These are phyloP conservation scores for Calliphora vomitoria DNA, from an alignment of 2,888 invertebrate species.

Conservation along the genomic window DNA sequence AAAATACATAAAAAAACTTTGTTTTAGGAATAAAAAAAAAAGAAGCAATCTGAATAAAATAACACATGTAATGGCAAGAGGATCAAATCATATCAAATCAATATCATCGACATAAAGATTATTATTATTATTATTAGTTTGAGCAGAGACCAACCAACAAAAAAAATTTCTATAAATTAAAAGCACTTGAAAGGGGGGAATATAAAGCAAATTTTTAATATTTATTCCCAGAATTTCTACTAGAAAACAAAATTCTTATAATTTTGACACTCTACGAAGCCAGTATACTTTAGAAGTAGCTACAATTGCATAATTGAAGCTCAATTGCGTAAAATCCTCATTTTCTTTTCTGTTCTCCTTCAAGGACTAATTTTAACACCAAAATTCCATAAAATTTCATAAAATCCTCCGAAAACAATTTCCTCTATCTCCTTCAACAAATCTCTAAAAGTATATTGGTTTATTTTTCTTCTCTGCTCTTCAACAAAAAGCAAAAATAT, in stretches of 20 bases:
- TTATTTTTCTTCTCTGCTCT: conserved; percentile 11
- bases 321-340: too few relatives aligned
- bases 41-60: conserved; percentile 14
- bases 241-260: too few relatives aligned
- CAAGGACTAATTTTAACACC: background rate
- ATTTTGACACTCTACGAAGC: too few relatives aligned
- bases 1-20: conserved; percentile 20
- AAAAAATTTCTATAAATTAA: too few relatives aligned
- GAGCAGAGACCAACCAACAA: too few relatives aligned
- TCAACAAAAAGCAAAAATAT: conserved; percentile 21
- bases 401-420: background rate
- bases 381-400: background rate
- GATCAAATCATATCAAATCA: conserved; percentile 38
- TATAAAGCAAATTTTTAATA: too few relatives aligned
- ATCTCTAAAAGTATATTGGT: background rate
- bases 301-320: too few relatives aligned
- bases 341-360: background rate
- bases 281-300: too few relatives aligned
- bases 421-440: background rate
- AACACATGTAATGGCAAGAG: conserved; percentile 39
- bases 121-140: background rate
- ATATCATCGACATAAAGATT: background rate
- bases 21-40: conserved; percentile 8
- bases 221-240: too few relatives aligned
- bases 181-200: too few relatives aligned